phyloP scores from a whole-genome alignment of 2,113 vertebrate species.

The Reinhardtius hippoglossoides region DNA sequence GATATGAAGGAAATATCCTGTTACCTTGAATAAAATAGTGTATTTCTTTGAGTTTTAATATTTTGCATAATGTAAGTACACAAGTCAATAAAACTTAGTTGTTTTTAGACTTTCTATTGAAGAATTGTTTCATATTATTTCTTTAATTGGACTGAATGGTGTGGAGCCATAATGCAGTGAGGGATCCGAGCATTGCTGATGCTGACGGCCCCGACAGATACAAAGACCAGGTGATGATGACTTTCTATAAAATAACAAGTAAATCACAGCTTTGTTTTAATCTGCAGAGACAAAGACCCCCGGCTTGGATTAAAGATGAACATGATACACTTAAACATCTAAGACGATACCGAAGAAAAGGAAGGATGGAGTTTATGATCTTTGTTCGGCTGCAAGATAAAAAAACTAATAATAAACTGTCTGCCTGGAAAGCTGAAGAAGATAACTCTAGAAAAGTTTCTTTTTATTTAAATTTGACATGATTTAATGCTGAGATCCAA shows the following conservation, averaged over 20 bases:
- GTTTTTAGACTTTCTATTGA: no score
- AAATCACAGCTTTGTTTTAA: background rate
- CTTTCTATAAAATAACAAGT: background rate
- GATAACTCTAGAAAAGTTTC: background rate
- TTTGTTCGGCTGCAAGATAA: background rate
- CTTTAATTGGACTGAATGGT: no score
- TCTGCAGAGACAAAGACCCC: background rate
- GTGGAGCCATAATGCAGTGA: no score
- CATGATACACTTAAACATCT: background rate
- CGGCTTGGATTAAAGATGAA: background rate
- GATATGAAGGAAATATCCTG: no score
- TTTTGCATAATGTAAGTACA: no score
- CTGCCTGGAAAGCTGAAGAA: background rate
- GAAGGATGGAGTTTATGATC: background rate
- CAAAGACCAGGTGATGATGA: constrained; percentile 4
- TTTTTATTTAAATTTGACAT: background rate
- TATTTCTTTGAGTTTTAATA: no score
- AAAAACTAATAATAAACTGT: background rate
- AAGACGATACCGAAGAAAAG: background rate
- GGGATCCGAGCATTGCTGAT: background rate
- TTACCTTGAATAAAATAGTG: no score
- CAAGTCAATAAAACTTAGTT: no score
- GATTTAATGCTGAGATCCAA: background rate
- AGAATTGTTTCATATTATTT: no score
- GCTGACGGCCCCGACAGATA: background rate